These are phyloP conservation scores for Mustela lutreola DNA, from an alignment of 2,113 vertebrate genomes.

Conservation along the genomic window DNA sequence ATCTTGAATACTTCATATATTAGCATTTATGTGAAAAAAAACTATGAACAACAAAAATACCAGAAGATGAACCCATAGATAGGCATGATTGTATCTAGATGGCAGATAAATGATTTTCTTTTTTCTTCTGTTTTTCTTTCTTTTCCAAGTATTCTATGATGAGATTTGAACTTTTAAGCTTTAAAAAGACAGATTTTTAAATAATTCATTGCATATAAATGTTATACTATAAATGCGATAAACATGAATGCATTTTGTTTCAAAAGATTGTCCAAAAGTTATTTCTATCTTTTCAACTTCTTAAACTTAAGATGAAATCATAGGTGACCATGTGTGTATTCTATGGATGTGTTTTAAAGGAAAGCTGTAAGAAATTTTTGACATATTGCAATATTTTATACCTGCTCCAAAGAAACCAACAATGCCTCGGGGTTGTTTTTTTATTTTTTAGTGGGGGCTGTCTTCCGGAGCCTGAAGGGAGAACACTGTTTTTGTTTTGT, in stretches of 20 bases:
- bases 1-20: background rate
- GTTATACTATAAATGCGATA: background rate
- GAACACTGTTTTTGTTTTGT: background rate
- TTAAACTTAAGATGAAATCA: background rate
- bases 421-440: no score
- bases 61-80: background rate
- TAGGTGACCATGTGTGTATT: background rate
- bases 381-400: background rate
- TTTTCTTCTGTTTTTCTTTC: background rate
- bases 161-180: background rate
- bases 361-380: conserved; percentile 9
- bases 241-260: conserved; percentile 1
- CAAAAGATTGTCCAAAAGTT: background rate
- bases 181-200: background rate
- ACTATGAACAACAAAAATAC: background rate
- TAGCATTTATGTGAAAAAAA: background rate
- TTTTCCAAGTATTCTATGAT: conserved; percentile 9
- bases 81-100: background rate
- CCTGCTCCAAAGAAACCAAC: background rate
- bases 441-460: background rate
- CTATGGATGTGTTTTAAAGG: background rate
- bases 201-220: background rate
- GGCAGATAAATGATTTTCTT: background rate
- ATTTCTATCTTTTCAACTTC: background rate
- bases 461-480: background rate